Percentiles rank a stretch among this genome's conserved stretches.
phyloP scores from a whole-genome alignment of 35 echinoderm and acorn worm species.

The Apostichopus japonicus region DNA sequence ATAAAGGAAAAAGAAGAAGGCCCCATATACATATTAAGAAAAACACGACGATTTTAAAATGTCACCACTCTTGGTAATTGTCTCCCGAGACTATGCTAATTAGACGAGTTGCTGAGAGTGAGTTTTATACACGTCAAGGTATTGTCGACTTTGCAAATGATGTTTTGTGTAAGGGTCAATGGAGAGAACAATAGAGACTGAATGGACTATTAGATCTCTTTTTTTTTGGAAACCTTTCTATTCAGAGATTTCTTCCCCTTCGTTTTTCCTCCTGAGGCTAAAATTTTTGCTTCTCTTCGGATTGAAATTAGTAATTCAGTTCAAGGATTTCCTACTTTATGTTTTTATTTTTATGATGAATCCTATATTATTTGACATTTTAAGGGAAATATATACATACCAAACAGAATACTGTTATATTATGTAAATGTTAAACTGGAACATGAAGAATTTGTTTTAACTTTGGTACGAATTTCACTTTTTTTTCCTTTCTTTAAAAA shows the following conservation, averaged over 20 bases:
- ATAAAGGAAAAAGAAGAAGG: too few species aligned
- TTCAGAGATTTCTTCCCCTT: not conserved
- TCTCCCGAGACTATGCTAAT: not conserved
- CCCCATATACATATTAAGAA: too few species aligned
- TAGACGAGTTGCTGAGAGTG: not conserved
- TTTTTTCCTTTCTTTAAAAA: too few species aligned
- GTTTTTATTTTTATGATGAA: not conserved
- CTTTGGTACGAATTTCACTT: too few species aligned
- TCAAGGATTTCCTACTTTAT: not conserved
- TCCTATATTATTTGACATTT: not conserved
- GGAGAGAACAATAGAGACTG: too few species aligned
- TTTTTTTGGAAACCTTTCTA: not conserved
- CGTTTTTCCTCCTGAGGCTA: not conserved
- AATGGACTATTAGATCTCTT: too few species aligned
- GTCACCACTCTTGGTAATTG: not conserved
- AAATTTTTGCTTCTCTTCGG: not conserved
- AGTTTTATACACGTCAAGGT: not conserved
- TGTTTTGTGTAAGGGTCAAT: not conserved
- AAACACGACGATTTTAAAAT: not conserved
- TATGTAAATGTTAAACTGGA: too few species aligned
- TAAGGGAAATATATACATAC: too few species aligned
- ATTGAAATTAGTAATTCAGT: too few species aligned
- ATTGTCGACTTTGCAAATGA: not conserved
- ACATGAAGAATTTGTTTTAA: too few species aligned
- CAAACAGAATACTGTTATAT: too few species aligned